A percentile compares a stretch with the other conserved stretches of the same genome.
phyloP scores from a whole-genome alignment of 2,797 vertebrate species.

The Huso huso region DNA sequence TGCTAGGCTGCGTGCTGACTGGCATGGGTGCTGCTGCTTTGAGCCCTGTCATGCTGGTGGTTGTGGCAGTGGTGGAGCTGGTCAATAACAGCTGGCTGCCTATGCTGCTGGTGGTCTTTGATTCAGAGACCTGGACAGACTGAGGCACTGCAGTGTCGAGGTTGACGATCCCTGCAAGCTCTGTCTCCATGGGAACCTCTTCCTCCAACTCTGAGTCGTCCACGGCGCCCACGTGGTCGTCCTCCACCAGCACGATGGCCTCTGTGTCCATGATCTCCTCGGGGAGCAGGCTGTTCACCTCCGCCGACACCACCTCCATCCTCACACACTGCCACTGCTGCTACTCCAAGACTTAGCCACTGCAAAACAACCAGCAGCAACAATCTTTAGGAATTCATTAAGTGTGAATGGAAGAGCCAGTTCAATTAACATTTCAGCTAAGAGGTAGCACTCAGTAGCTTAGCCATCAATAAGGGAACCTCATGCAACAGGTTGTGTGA shows the following conservation, averaged over 20 bases:
- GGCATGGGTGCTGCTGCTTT: conserved; percentile 50
- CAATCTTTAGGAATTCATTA: too few relatives aligned
- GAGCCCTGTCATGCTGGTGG: conserved; percentile 39
- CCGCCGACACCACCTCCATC: conserved; percentile 95
- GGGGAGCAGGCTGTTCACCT: conserved; percentile 93
- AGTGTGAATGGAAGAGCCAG: too few relatives aligned
- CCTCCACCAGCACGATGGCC: conserved; percentile 76
- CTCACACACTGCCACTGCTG: conserved; percentile 28
- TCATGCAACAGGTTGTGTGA: too few relatives aligned
- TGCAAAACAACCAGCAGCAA: conserved; percentile 27
- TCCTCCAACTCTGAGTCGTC: conserved; percentile 63
- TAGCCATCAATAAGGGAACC: too few relatives aligned
- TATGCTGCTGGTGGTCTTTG: too few relatives aligned
- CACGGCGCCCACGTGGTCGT: conserved; percentile 32
- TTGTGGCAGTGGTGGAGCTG: conserved; percentile 41
- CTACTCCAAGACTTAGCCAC: conserved; percentile 35
- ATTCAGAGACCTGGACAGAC: conserved; percentile 23
- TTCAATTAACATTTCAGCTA: too few relatives aligned
- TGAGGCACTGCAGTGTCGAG: conserved; percentile 36
- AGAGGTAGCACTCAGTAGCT: too few relatives aligned
- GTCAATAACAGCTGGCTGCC: conserved; percentile 15
- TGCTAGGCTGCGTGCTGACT: conserved; percentile 44
- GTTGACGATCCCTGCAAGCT: conserved; percentile 72
- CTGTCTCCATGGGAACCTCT: conserved; percentile 90
- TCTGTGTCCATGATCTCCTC: conserved; percentile 97